These are phyloP conservation scores for Limnephilus rhombicus DNA, from an alignment of 2,888 invertebrate species.

Conservation along the genomic window DNA sequence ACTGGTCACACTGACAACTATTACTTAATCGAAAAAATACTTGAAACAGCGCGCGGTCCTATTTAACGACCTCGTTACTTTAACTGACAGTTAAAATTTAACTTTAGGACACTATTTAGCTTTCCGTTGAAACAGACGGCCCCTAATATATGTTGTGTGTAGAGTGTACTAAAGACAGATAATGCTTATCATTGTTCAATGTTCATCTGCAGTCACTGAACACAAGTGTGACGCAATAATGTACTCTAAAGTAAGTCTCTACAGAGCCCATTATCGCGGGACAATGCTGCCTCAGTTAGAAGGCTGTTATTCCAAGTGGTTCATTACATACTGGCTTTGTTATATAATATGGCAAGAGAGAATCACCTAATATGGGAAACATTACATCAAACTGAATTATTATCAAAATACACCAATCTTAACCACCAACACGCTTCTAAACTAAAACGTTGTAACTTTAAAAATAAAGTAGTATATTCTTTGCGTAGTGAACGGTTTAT, in stretches of 20 bases:
- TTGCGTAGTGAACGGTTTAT: no score
- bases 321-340: background rate
- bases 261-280: background rate
- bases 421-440: background rate
- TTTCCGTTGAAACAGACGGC: no score
- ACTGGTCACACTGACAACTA: no score
- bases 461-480: background rate
- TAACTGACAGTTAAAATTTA: no score
- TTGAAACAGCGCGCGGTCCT: no score
- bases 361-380: background rate
- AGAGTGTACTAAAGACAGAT: background rate
- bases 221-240: background rate
- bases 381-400: background rate
- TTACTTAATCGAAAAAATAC: no score
- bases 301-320: background rate
- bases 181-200: background rate
- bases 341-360: background rate
- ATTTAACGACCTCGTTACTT: no score
- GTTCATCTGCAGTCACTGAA: background rate
- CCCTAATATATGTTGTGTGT: background rate
- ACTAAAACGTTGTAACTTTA: background rate
- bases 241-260: background rate
- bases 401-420: background rate
- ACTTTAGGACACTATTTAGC: no score
- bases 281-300: background rate